These are phyloP conservation scores for Desmophyllum pertusum DNA, from an alignment of 92 coral and sea anemone species.

Conservation along the genomic window DNA sequence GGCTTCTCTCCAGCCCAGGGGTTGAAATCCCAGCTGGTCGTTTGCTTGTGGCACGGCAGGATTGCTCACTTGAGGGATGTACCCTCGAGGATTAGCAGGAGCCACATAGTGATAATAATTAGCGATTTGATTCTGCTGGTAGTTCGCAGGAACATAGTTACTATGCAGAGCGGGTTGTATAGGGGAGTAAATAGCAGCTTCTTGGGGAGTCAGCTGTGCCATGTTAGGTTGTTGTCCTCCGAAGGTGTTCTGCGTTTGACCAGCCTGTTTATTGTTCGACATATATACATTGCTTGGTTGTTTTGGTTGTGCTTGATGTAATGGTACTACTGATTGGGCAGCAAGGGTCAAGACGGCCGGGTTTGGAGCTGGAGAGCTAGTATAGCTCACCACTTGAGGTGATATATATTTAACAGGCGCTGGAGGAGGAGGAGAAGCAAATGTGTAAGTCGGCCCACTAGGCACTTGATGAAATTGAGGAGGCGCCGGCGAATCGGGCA, in stretches of 20 bases:
- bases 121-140: conserved; percentile 47
- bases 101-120: conserved; percentile 38
- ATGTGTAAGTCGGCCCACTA: conserved; percentile 85
- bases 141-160: conserved; percentile 38
- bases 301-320: conserved; percentile 34
- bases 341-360: conserved; percentile 41
- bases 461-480: conserved; percentile 66
- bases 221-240: conserved; percentile 37
- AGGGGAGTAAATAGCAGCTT: conserved; percentile 16
- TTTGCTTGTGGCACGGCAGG: conserved; percentile 31
- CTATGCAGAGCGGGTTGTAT: conserved; percentile 36
- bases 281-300: conserved; percentile 34
- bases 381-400: conserved; percentile 34
- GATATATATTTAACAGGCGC: conserved; percentile 33
- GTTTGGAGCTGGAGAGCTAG: conserved; percentile 39
- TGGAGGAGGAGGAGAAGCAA: conserved; percentile 74
- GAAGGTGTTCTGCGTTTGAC: conserved; percentile 9
- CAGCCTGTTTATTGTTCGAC: conserved; percentile 16
- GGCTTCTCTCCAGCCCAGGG: conserved; percentile 52
- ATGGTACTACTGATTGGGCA: conserved; percentile 30
- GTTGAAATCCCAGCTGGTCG: conserved; percentile 41
- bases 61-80: conserved; percentile 20
- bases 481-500: conserved; percentile 65
- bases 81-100: conserved; percentile 14
- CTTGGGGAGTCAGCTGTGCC: conserved; percentile 13